These are phyloP conservation scores for Drosophila paucipuncta DNA, from an alignment of 2,888 invertebrate species.

Conservation along the genomic window DNA sequence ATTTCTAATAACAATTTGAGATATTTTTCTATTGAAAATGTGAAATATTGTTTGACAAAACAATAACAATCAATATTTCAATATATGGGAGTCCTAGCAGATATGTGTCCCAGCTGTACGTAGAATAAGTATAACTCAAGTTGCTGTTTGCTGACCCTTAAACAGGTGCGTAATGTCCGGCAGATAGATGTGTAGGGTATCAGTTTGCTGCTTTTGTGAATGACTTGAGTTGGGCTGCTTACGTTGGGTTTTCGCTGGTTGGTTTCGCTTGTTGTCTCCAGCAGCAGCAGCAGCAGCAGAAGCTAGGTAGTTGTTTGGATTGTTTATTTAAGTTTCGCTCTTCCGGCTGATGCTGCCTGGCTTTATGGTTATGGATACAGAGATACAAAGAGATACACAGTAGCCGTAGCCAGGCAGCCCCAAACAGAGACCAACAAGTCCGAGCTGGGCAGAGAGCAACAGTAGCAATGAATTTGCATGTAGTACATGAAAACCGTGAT, in stretches of 20 bases:
- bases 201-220: slow-evolving; percentile 62
- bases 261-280: slow-evolving; percentile 20
- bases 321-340: slow-evolving; percentile 73
- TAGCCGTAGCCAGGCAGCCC: slow-evolving; percentile 43
- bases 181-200: slow-evolving; percentile 45
- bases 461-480: slow-evolving; percentile 85
- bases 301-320: slow-evolving; percentile 46
- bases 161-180: background rate
- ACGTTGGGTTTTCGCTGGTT: slow-evolving; percentile 15
- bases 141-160: background rate
- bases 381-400: slow-evolving; percentile 56
- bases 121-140: background rate
- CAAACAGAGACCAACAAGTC: slow-evolving; percentile 23
- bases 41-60: background rate
- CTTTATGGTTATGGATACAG: slow-evolving; percentile 76
- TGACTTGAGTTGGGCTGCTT: slow-evolving; percentile 54
- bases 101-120: background rate
- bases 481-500: slow-evolving; percentile 86
- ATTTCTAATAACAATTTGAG: background rate
- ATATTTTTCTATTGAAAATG: background rate
- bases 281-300: slow-evolving; percentile 19
- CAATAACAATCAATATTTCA: background rate
- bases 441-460: slow-evolving; percentile 66
- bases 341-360: slow-evolving; percentile 63
- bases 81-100: too few relatives aligned